Evolutionary conservation across 2,797 vertebrate genomes (phyloP).

Genomic region (Lepilemur septentrionalis): DNA sequence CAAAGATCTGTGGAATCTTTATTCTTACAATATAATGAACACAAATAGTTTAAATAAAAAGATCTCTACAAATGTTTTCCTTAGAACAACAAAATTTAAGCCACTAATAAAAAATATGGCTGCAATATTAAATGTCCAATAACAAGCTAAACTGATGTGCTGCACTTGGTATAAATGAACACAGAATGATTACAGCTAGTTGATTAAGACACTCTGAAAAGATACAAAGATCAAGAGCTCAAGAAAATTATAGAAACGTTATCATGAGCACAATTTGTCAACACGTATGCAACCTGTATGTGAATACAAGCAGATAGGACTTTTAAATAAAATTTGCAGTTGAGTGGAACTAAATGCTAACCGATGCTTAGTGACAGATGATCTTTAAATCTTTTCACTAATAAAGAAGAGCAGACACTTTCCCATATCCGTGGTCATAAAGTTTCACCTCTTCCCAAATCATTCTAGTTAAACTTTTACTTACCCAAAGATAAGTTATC

Average conservation of each 20-base stretch:
- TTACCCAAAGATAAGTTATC: constrained; percentile 11
- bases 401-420: not conserved
- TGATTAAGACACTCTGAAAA: not conserved
- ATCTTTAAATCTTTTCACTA: not conserved
- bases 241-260: not conserved
- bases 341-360: not conserved
- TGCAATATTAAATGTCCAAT: not conserved
- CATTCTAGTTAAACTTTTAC: not conserved
- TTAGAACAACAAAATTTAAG: constrained; percentile 8
- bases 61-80: constrained; percentile 2
- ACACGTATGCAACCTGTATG: not conserved
- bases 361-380: not conserved
- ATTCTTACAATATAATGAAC: not conserved
- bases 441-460: not conserved
- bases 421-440: not conserved
- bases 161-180: not conserved
- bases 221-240: not conserved
- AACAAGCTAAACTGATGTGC: not conserved
- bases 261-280: not conserved
- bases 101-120: not conserved
- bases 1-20: not conserved
- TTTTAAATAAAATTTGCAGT: not conserved
- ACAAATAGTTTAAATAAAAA: not conserved
- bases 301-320: not conserved
- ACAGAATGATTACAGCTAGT: not conserved